Conservation (phyloP, 2,797 vertebrate genomes). For the Kryptolebias ocellatus region DNA sequence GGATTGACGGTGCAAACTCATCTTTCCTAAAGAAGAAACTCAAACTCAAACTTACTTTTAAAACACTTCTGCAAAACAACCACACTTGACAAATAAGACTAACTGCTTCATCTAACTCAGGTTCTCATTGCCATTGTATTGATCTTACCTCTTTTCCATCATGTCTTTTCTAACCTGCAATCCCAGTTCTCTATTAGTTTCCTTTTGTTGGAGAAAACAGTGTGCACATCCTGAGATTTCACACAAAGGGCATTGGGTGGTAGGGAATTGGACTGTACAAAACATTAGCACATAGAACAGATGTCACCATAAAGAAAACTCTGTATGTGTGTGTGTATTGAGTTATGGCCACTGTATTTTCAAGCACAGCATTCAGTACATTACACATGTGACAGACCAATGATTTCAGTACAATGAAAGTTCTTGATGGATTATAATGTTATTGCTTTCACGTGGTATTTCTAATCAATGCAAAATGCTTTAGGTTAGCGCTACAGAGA, state of each 20-base stretch:
- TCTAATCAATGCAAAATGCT: conserved; percentile 67
- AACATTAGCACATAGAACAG: conserved; percentile 50
- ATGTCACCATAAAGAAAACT: conserved; percentile 41
- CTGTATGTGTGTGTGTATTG: conserved; percentile 51
- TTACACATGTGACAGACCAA: conserved; percentile 51
- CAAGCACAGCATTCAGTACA: conserved; percentile 55
- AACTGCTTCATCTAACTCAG: conserved; percentile 25
- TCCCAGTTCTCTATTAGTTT: conserved; percentile 31
- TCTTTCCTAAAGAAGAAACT: conserved; percentile 31
- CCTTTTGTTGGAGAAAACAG: conserved; percentile 41
- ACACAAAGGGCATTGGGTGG: conserved; percentile 53
- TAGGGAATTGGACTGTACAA: conserved; percentile 47
- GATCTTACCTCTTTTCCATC: conserved; percentile 26
- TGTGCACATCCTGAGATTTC: conserved; percentile 74
- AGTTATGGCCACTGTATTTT: conserved; percentile 61
- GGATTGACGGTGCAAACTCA: conserved; percentile 19
- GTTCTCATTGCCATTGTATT: conserved; percentile 29
- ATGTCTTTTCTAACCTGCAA: conserved; percentile 25
- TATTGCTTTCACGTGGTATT: conserved; percentile 78
- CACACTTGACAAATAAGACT: conserved; percentile 28
- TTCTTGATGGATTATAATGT: conserved; percentile 64
- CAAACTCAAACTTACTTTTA: conserved; percentile 33
- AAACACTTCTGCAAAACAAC: conserved; percentile 33
- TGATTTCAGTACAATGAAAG: conserved; percentile 54
- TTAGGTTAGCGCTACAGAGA: conserved; percentile 66